These are phyloP conservation scores for Ecdyonurus torrentis DNA, from an alignment of 2,888 invertebrate species.

Conservation along the genomic window DNA sequence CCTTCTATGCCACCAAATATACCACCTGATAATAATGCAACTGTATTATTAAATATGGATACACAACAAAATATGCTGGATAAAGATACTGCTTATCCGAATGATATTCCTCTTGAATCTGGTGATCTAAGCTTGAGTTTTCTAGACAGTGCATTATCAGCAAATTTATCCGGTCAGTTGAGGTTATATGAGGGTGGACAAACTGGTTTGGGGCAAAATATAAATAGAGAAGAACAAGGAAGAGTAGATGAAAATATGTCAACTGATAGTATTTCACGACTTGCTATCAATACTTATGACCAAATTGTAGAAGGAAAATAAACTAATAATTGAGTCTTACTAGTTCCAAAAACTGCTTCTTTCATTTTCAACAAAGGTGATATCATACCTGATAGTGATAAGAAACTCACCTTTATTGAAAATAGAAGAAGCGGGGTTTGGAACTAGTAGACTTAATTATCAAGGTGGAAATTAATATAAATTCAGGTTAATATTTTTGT, in stretches of 20 bases:
- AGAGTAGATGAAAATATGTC: not conserved
- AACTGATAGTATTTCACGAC: not conserved
- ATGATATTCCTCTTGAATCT: not conserved
- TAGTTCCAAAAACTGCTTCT: no score
- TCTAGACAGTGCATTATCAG: not conserved
- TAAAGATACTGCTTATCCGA: no score
- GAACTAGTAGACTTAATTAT: no score
- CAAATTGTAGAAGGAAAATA: not conserved
- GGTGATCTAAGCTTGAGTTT: not conserved
- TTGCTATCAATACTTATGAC: not conserved
- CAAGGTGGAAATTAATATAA: no score
- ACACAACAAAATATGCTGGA: no score
- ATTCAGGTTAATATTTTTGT: no score
- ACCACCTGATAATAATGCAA: not conserved
- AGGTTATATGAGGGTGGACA: not conserved
- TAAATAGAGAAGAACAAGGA: not conserved
- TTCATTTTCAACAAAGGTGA: no score
- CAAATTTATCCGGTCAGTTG: not conserved
- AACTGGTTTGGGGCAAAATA: not conserved
- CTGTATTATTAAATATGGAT: not conserved
- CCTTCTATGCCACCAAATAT: not conserved
- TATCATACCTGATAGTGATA: no score
- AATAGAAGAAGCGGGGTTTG: no score
- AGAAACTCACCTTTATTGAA: no score
- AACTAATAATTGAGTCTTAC: no score